Base-by-base conservation (phyloP, 2,797 vertebrate species). In the Centropyge bicolor region DNA sequence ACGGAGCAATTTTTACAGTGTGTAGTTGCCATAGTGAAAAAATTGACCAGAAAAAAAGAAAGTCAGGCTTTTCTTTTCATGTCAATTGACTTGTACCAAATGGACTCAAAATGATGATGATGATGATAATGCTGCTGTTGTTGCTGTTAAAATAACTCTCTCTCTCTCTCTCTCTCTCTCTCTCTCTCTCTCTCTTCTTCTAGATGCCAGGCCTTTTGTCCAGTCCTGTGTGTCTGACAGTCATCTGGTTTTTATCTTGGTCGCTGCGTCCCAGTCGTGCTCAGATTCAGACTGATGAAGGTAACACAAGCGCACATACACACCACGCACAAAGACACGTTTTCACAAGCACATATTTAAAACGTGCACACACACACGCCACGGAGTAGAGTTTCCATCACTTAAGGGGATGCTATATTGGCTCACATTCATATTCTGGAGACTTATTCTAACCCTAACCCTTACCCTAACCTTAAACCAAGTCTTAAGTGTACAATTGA, bases 161-260 rank as follows among this genome's bases (percentile, higher is more conserved):
- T 56, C 27, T 27, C 31, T 45, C 2, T 62, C 20, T 71, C 74
- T 64, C 49, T 77, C 5, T 79, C 41, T 72, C 49, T 54, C 35
- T 24, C 36, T 41, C 12, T 31, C 36, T 31, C n/a, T 17, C 10
- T 27, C 13, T 43, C 14, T 55, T 7, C 14, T 57, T 31, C 4
- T 65, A 96, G 95, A 96, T 96, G 95, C 94, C 93, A 88, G 89
- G 89, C 84, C 92, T 90, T 87, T 88, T 91, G 89, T 92, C 92
- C 89, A 91, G 91, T 82, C 88, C 93, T 94, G 90, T 92, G 87
- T 91, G 91, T 95, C 90, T 95, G 91, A 95, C 94, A 92, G 93
- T 95, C 92, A 90, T 95, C 92, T 94, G 94, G 77, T 91, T 95
- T 90, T 82, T 95, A 71, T 90, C 90, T 76, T 91, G 93, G 80